A percentile compares a stretch with the other conserved stretches of the same genome.
These are phyloP conservation scores for Dufourea novaeangliae DNA, from an alignment of 1,140 invertebrate genomes.

Conservation along the genomic window DNA sequence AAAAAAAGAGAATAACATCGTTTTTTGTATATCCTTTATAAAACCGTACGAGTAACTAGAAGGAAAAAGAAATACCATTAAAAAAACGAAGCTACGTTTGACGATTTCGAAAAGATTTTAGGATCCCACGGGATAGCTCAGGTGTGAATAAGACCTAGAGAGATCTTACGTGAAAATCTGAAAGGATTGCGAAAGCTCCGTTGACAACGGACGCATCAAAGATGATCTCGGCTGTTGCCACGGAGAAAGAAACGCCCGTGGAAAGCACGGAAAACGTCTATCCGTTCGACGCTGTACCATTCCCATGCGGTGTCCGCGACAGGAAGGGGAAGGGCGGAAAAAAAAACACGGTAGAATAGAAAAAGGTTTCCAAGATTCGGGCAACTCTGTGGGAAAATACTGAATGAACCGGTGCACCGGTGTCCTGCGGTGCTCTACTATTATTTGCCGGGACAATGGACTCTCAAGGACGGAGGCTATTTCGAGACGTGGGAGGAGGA, in stretches of 20 bases:
- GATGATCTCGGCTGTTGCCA: conserved; percentile 57
- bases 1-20: too few species aligned
- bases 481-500: conserved; percentile 9
- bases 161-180: conserved; percentile 66
- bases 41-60: conserved; percentile 2
- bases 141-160: conserved; percentile 63
- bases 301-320: conserved; percentile 60
- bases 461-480: conserved; percentile 53
- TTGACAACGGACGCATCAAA: conserved; percentile 48
- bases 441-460: conserved; percentile 72
- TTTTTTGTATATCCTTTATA: not conserved
- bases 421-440: conserved; percentile 67
- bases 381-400: conserved; percentile 77
- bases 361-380: conserved; percentile 77
- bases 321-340: conserved; percentile 59
- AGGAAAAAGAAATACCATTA: conserved; percentile 1
- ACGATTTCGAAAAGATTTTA: conserved; percentile 24
- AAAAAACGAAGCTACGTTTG: conserved; percentile 32
- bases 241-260: conserved; percentile 55
- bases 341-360: conserved; percentile 74
- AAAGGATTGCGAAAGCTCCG: conserved; percentile 73
- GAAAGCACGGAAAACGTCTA: conserved; percentile 42
- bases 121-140: conserved; percentile 23
- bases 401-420: conserved; percentile 61
- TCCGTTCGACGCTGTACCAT: conserved; percentile 42